Evolutionary conservation across 2,113 vertebrate species (phyloP).

Genomic region (Electrona antarctica): DNA sequence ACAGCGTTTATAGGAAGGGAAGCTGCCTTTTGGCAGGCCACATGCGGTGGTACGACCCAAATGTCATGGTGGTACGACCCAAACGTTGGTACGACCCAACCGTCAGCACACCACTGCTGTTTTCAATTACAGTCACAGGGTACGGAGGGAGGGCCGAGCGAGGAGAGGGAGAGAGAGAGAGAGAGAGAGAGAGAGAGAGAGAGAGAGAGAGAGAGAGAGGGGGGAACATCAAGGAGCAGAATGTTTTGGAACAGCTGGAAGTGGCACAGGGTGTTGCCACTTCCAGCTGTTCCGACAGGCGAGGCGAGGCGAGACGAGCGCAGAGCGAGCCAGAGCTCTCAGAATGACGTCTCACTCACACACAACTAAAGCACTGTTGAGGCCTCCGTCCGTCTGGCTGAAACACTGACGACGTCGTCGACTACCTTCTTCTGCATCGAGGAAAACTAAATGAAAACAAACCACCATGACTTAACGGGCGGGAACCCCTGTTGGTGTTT

Average conservation of each 20-base stretch:
- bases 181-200: slow-evolving; percentile 13
- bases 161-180: neutral
- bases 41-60: slow-evolving; percentile 38
- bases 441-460: no score
- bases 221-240: slow-evolving; percentile 42
- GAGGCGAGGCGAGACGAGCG: no score
- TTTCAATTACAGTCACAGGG: slow-evolving; percentile 56
- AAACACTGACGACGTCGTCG: no score
- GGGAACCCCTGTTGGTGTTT: no score
- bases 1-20: slow-evolving; percentile 51
- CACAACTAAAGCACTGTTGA: neutral
- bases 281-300: slow-evolving; percentile 14
- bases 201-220: neutral
- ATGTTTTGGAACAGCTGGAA: slow-evolving; percentile 66
- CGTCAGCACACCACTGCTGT: slow-evolving; percentile 55
- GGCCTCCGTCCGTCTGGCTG: no score
- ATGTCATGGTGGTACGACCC: slow-evolving; percentile 14
- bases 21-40: slow-evolving; percentile 15
- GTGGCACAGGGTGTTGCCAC: slow-evolving; percentile 2
- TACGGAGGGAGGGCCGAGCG: slow-evolving; percentile 18
- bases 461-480: no score
- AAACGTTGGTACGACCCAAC: slow-evolving; percentile 37
- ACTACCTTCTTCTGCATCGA: no score
- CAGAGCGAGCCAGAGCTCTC: no score
- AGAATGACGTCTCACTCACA: slow-evolving; percentile 7